Conservation (phyloP, 1,140 invertebrate species). For the Brachionus asplanchnoidis region DNA sequence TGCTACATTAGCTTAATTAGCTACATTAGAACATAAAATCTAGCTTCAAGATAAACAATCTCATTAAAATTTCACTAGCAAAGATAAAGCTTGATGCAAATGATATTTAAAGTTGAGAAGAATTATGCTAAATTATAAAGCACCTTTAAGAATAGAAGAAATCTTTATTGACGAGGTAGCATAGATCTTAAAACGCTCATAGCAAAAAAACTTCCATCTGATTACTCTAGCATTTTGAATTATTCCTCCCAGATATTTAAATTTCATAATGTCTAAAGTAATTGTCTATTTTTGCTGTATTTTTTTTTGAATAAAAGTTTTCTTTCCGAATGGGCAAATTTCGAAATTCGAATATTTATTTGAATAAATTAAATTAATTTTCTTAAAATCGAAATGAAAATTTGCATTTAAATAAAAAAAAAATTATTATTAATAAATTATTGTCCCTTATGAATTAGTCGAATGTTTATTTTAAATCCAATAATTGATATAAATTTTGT, state of each 20-base stretch:
- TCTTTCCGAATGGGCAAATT: background rate
- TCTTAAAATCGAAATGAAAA: background rate
- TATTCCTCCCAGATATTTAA: background rate
- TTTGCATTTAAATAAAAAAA: background rate
- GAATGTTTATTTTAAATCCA: constrained; percentile 1
- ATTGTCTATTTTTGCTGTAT: background rate
- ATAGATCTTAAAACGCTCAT: background rate
- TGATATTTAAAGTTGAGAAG: background rate
- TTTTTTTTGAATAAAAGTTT: background rate
- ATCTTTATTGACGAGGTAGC: background rate
- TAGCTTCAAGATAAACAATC: background rate
- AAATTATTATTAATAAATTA: background rate
- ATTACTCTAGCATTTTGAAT: background rate
- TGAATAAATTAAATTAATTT: background rate
- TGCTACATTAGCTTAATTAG: constrained; percentile 23
- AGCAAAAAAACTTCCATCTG: background rate
- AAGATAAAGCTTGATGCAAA: background rate
- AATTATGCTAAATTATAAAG: constrained; percentile 1
- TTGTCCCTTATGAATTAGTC: background rate
- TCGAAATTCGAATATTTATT: background rate
- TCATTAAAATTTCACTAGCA: background rate
- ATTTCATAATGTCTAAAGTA: background rate
- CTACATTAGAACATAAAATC: background rate
- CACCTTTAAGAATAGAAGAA: background rate
- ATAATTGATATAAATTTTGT: background rate